phyloP scores from a whole-genome alignment of 2,113 vertebrate species.

The Marmota flaviventris region DNA sequence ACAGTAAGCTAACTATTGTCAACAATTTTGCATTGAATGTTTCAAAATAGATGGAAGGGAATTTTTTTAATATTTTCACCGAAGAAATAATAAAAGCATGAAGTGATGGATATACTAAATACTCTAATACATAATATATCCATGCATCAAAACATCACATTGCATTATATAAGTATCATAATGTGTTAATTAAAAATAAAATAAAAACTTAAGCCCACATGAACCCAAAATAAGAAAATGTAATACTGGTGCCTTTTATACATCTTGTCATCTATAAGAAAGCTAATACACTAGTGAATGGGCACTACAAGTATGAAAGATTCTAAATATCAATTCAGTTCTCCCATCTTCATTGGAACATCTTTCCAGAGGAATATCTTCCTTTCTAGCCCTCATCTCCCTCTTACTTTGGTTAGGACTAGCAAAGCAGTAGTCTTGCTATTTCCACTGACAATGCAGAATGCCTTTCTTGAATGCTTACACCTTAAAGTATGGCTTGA shows the following conservation, averaged over 20 bases:
- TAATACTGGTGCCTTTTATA: not conserved
- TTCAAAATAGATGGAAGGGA: not conserved
- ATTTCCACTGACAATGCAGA: not conserved
- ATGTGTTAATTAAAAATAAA: not conserved
- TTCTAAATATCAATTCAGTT: not conserved
- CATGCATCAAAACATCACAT: not conserved
- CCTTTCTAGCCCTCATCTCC: not conserved
- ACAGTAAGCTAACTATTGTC: not conserved
- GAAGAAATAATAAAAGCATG: not conserved
- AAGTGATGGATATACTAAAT: not conserved
- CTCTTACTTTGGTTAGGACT: not conserved
- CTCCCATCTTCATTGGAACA: not conserved
- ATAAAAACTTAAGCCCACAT: not conserved
- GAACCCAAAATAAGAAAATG: slow-evolving; percentile 12
- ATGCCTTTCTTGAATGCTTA: not conserved
- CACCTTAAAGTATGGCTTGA: not conserved
- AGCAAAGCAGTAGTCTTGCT: not conserved
- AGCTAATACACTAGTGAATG: not conserved
- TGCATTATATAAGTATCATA: not conserved
- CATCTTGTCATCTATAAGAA: not conserved
- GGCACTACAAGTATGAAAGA: not conserved
- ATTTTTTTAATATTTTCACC: not conserved
- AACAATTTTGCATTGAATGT: not conserved
- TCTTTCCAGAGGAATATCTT: not conserved
- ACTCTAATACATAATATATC: not conserved